Base-by-base conservation (phyloP, 1,140 invertebrate genomes). In the Leptinotarsa lineolata region DNA sequence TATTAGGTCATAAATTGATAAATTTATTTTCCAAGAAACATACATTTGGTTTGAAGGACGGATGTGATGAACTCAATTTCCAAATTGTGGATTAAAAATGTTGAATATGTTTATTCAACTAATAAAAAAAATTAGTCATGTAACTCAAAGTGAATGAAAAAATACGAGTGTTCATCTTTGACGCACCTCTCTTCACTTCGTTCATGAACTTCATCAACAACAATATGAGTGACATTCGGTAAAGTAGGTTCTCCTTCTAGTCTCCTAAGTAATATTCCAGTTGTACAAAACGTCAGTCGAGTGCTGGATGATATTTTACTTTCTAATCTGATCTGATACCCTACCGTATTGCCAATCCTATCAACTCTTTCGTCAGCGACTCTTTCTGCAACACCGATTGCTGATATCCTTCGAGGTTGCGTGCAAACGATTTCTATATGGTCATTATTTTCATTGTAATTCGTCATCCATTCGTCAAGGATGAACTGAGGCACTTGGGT, bases 131-230 rank as follows among this genome's bases (percentile, higher is more conserved):
- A 8, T 39, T 39, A 39, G 8, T 39, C 2, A 3, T 39, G 30
- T 39, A 11, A 39, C 30, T 11, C 0, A 11, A 39, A 39, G 30
- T 39, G 2, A 2, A 39, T 39, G 30, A 39, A 39, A 39, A 11
- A 39, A 39, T 39, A 39, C n/a, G n/a, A n/a, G n/a, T n/a, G n/a
- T 39, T 11, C 11, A 39, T 39, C 30, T 39, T 11, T 39, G 20
- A n/a, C 39, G 4, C 79, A 87, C 86, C 89, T 94, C 83, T 97
- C 95, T 82, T 94, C 91, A 58, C 91, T 92, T 73, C 96, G 87
- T 84, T 98, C 96, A 82, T 98, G 96, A 3, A 97, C 93, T 86
- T 98, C 96, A 83, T 98, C 96, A 12, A 97, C 89, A 74, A 95
- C 89, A 22, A 95, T 86, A 80, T 95, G 94, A 0, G 92, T 91